Evolutionary conservation across 2,888 invertebrate species (phyloP).

Genomic region (Parnassius mnemosyne): DNA sequence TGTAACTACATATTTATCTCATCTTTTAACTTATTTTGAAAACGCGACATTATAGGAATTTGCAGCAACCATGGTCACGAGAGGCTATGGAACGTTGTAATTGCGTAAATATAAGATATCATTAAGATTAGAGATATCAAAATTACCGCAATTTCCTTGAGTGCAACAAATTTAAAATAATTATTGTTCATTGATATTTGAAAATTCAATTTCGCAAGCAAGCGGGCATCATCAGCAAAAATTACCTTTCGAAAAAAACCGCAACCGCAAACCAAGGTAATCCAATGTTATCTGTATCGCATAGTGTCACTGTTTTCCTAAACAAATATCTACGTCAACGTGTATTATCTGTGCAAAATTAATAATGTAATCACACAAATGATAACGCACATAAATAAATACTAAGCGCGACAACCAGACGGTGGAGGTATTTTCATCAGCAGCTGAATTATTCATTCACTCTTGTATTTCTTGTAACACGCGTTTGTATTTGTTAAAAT

Average conservation of each 20-base stretch:
- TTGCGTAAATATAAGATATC: too few relatives aligned
- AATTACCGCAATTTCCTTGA: too few relatives aligned
- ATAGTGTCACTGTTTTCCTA: conserved; percentile 59
- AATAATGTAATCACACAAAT: conserved; percentile 30
- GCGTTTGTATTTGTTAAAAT: conserved; percentile 31
- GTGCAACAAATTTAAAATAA: too few relatives aligned
- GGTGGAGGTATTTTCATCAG: conserved; percentile 19
- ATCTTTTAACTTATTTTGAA: too few relatives aligned
- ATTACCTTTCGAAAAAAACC: conserved; percentile 49
- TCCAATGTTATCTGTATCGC: conserved; percentile 55
- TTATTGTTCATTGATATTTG: too few relatives aligned
- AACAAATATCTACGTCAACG: conserved; percentile 57
- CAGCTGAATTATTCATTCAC: background rate
- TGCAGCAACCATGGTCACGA: too few relatives aligned
- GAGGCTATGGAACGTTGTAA: too few relatives aligned
- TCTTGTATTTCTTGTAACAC: conserved; percentile 21
- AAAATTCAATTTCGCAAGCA: conserved; percentile 15
- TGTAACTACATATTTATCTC: too few relatives aligned
- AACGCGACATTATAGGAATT: too few relatives aligned
- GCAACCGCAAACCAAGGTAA: conserved; percentile 63
- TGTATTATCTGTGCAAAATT: conserved; percentile 36
- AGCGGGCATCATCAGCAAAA: conserved; percentile 31
- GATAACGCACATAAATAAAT: conserved; percentile 25
- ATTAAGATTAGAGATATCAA: too few relatives aligned
- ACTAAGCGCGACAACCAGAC: conserved; percentile 11